Base-by-base conservation (phyloP, 2,888 invertebrate genomes). In the Julus scandinavius region DNA sequence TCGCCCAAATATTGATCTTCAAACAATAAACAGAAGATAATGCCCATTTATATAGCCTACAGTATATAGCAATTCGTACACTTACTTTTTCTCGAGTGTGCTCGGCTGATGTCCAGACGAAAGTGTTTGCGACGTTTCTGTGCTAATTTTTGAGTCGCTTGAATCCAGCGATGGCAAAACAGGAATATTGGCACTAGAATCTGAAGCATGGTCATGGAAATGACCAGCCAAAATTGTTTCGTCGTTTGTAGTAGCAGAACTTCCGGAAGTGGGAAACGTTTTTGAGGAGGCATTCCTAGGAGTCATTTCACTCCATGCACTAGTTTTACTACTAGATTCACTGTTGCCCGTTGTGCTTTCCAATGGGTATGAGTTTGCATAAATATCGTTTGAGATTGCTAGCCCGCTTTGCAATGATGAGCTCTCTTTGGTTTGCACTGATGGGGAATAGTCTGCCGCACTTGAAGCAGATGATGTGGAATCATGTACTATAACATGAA, bases 181-280 rank as follows among this genome's bases (percentile, higher is more conserved):
- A n/a, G 29, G 72, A 29, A 72, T 29, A 72, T 29, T 72, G 20
- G 4, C 29, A 11, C 72, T 72, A 29, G 72, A 29, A 29, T n/a
- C 72, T 29, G 29, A 72, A 29, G 72, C 72, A 29, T 29, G 72
- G 72, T 72, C 9, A 11, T n/a, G 72, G 7, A 72, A 72, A 72
- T 72, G 72, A 29, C 72, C 72, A 11, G 72, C 72, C 29, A 72
- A 72, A 11, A 72, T 72, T 29, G 72, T 72, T 72, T 72, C 72
- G 11, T 72, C 72, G n/a, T 20, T n/a, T 11, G 72, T 72, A 72
- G 72, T 72, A 11, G 11, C 72, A 20, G 72, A 29, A 29, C 72
- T 72, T 29, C 72, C 72, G 29, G 72, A 29, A 72, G 72, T 72
- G 29, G 72, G 72, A 72, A 29, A 29, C 2, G 29, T 20, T 72